Evolutionary conservation across 2,113 vertebrate species (phyloP), one percentile per base, ranked within the genome.

Genomic region (Marcusenius ussheri): DNA sequence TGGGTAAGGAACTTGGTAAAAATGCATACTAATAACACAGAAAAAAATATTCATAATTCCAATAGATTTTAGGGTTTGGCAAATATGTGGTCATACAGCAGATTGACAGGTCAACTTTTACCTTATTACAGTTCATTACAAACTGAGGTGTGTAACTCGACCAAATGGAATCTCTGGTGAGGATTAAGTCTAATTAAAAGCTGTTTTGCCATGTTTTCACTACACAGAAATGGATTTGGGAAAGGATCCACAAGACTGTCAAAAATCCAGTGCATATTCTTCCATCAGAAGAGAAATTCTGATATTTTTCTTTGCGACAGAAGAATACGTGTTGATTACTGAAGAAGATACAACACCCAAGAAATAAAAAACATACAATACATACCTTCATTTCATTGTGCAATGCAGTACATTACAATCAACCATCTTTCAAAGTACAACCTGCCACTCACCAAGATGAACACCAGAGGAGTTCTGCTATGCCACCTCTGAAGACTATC

Each of bases 221-320:
- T n/a, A 84, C 24, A 85, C 3, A 70, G n/a, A 86, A 85, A 89
- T 11, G 24, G 49, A 17, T 42, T 17, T 24, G 8, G 15, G 24
- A 86, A 66, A 86, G 50, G 39, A 62, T 19, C 56, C 27, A 49
- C 19, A 35, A 35, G 8, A 17, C 53, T 58, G 42, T 10, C 83
- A 39, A 84, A 89, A 56, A 49, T 47, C 45, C 83, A 51, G 85
- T 87, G 47, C 47, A 35, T 53, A 58, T 86, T 86, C 74, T 56
- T 53, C 50, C 70, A 53, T 39, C 35, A 50, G 46, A 83, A 83
- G 47, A 58, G 80, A 85, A 83, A 58, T 83, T 7, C 21, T 89
- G 35, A 84, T 24, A 42, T 80, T 47, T 86, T 62, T 21, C 31
- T 89, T 46, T 58, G 31, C 50, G 27, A 62, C 51, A 53, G 45